Evolutionary conservation across 2,113 vertebrate species (phyloP).

Genomic region (Pluvianellus socialis): DNA sequence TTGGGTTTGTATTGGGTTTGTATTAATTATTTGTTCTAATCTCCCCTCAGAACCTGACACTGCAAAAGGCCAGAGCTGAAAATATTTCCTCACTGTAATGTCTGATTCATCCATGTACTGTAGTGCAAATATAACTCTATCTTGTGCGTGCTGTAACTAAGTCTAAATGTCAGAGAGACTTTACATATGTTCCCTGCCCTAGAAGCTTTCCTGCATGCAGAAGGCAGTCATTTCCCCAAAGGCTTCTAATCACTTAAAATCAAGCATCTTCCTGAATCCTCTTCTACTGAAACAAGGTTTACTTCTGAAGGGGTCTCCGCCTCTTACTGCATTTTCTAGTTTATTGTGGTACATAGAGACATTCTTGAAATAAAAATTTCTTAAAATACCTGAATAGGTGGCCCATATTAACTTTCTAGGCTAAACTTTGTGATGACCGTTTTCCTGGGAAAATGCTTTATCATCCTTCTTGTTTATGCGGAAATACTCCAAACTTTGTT

Average conservation of each 20-base stretch:
- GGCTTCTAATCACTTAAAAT: neutral
- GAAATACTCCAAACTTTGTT: neutral
- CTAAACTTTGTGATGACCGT: neutral
- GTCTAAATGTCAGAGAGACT: constrained; percentile 17
- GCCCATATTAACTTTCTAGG: neutral
- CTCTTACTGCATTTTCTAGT: neutral
- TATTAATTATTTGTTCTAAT: constrained; percentile 32
- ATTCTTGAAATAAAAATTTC: neutral
- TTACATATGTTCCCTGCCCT: neutral
- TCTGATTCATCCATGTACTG: constrained; percentile 11
- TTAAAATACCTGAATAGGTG: neutral
- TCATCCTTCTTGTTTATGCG: neutral
- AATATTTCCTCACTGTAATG: constrained; percentile 8
- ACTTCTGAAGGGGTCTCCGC: neutral
- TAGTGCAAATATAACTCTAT: neutral
- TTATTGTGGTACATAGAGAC: neutral
- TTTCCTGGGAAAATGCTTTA: neutral
- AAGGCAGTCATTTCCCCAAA: neutral
- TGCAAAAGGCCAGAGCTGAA: constrained; percentile 25
- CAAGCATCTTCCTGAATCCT: neutral
- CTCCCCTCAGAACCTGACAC: neutral
- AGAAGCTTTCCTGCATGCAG: neutral
- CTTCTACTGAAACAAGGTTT: neutral
- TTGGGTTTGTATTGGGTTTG: neutral
- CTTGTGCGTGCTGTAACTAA: neutral